Evolutionary conservation across 2,797 vertebrate species (phyloP), one percentile per base, ranked within the genome.

Genomic region (Aphelocoma californica): DNA sequence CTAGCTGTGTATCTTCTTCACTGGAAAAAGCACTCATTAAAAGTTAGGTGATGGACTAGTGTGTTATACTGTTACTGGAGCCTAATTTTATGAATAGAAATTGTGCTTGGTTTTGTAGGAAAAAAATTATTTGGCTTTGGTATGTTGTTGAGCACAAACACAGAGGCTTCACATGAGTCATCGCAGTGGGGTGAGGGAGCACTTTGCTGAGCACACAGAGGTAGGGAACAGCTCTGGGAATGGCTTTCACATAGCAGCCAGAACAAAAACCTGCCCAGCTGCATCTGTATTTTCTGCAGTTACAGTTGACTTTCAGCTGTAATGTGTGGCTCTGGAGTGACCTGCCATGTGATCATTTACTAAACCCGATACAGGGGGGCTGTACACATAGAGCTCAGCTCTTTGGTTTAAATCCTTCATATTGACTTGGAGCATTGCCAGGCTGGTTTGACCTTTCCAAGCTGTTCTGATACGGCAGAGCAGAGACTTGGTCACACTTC

Each of bases 61-160:
- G n/a, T 81, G 54, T 57, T 79, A 14, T 86, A 34, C 72, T 85
- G 32, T 72, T 79, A 73, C 36, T 77, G 48, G 21, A 74, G 16
- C 28, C 71, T 51, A 60, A 88, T 92, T 81, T 67, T 92, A 60
- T n/a, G 48, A 54, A 42, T 75, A 36, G 20, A 79, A 83, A 79
- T 34, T 29, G 61, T 89, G n/a, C 40, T 75, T 82, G 42, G 19
- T 83, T 64, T 86, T 73, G 9, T 38, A 69, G 66, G 40, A 58
- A 86, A 65, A 66, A 70, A 47, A 0, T 26, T 61, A 34, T 57
- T 94, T 45, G 54, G 4, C 18, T 71, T 89, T 40, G 17, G 8
- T 73, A 67, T 85, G 53, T 67, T 10, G 5, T n/a, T 77, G 81
- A 60, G 72, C 56, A 21, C 32, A n/a, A 77, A 47, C 18, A 21